Evolutionary conservation across 2,888 invertebrate genomes (phyloP).

Genomic region (Tenodera sinensis): DNA sequence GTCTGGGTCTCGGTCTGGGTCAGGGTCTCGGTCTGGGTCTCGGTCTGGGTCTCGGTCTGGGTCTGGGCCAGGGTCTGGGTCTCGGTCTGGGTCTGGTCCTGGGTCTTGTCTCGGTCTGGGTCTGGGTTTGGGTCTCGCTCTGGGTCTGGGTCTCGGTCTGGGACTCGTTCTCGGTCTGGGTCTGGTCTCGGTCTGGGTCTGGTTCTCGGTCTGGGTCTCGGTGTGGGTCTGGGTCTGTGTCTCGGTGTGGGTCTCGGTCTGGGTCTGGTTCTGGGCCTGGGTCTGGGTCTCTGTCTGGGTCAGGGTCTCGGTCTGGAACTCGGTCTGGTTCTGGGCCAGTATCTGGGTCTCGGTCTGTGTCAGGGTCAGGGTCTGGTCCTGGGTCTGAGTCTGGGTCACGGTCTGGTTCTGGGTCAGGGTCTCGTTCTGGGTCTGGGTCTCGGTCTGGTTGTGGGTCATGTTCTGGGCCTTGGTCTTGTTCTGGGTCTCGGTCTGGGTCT

Average conservation of each 20-base stretch:
- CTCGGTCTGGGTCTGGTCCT: constrained; percentile 25
- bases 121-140: not conserved
- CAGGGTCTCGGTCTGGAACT: too few species aligned
- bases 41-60: constrained; percentile 29
- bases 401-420: constrained; percentile 31
- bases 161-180: too few species aligned
- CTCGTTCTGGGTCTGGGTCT: too few species aligned
- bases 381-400: constrained; percentile 34
- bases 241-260: not conserved
- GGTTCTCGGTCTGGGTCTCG: too few species aligned
- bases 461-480: too few species aligned
- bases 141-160: too few species aligned
- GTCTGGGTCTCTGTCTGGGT: too few species aligned
- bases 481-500: too few species aligned
- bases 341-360: not conserved
- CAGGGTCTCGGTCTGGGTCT: not conserved
- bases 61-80: too few species aligned
- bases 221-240: not conserved
- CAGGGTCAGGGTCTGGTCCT: constrained; percentile 18
- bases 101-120: not conserved
- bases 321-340: not conserved
- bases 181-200: too few species aligned
- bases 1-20: not conserved
- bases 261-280: too few species aligned
- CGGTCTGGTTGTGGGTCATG: too few species aligned